Percentiles rank a stretch among this genome's conserved stretches.
Conservation (phyloP, 2,113 vertebrate genomes). For the Camelus dromedarius region DNA sequence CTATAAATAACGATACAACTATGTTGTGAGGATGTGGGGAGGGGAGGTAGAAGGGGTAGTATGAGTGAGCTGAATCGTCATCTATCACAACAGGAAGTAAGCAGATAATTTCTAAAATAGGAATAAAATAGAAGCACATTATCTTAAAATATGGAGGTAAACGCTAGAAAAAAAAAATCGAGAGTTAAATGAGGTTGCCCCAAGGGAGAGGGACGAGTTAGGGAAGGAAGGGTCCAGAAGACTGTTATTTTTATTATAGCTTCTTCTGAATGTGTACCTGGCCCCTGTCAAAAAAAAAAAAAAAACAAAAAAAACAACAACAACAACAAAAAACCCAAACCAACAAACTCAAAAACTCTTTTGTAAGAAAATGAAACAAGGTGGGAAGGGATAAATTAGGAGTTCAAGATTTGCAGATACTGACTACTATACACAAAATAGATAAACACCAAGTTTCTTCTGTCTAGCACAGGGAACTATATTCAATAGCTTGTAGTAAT, state of each 20-base stretch:
- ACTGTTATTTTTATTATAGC: background rate
- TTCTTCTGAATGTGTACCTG: background rate
- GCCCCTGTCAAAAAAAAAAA: background rate
- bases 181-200: background rate
- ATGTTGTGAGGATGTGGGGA: constrained; percentile 49
- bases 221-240: background rate
- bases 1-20: constrained; percentile 56
- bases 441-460: too few species aligned
- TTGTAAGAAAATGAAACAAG: background rate
- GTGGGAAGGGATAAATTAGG: too few species aligned
- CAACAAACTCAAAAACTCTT: background rate
- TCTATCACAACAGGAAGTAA: constrained; percentile 64
- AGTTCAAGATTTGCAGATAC: too few species aligned
- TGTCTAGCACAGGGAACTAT: too few species aligned
- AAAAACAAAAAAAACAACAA: too few species aligned
- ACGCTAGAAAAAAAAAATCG: background rate
- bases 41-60: background rate
- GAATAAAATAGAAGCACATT: constrained; percentile 52
- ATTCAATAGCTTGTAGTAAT: too few species aligned
- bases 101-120: constrained; percentile 49
- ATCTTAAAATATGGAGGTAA: constrained; percentile 12
- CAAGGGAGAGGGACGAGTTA: background rate
- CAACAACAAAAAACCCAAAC: background rate
- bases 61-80: background rate
- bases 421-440: too few species aligned